Conservation (phyloP, 2,797 vertebrate species). For the Hylomyscus alleni region DNA sequence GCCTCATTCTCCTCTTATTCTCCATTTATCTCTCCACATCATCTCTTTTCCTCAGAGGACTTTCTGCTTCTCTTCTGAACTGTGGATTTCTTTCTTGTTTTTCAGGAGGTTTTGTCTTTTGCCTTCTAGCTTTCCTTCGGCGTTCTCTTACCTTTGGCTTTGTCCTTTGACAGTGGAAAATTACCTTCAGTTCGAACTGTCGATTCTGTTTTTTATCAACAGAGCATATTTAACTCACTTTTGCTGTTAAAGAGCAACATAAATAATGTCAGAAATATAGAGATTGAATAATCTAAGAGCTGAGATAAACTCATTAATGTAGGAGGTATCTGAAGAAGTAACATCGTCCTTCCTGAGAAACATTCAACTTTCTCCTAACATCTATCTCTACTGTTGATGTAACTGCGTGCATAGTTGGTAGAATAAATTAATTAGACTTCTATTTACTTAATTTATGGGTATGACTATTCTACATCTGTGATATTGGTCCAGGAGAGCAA, state of each 20-base stretch:
- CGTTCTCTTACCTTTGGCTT: conserved; percentile 46
- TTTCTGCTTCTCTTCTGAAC: conserved; percentile 45
- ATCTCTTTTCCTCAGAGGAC: neutral
- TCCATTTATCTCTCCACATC: conserved; percentile 5
- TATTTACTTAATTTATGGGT: neutral
- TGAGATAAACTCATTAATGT: conserved; percentile 45
- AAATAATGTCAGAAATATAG: conserved; percentile 65
- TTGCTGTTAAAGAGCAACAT: conserved; percentile 58
- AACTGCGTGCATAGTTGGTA: neutral
- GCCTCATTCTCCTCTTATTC: neutral
- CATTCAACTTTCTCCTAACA: conserved; percentile 31
- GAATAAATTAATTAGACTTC: neutral
- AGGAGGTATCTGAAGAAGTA: conserved; percentile 9
- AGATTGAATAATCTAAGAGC: conserved; percentile 50
- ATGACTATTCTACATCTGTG: neutral
- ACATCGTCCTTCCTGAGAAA: conserved; percentile 20
- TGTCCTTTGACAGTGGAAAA: conserved; percentile 60
- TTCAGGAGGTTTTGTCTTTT: conserved; percentile 22
- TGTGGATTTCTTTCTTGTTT: conserved; percentile 11
- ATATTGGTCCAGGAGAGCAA: neutral
- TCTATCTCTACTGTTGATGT: conserved; percentile 56
- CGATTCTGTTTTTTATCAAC: conserved; percentile 32
- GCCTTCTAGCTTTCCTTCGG: neutral
- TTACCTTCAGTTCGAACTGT: conserved; percentile 49
- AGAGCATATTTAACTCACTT: conserved; percentile 17